Base-by-base conservation (phyloP, 2,888 invertebrate species). In the Crioceris asparagi region DNA sequence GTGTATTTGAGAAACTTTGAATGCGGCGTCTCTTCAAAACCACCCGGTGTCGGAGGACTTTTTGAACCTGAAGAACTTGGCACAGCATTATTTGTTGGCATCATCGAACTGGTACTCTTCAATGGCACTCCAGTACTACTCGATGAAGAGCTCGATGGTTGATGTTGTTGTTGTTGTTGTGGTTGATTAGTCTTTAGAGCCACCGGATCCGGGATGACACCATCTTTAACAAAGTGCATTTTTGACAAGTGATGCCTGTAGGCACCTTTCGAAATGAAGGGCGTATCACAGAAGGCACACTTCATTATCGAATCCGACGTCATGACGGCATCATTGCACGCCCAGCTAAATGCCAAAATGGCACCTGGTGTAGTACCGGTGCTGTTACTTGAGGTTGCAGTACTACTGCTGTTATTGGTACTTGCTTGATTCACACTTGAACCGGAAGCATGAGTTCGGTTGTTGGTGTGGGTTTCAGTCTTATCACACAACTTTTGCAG, bases 1-100 rank as follows among this genome's bases (percentile, higher is more conserved):
- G 93, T 93, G 71, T 96, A 96, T 72, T 94, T 94, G 54, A 93
- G 81, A 74, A 94, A 94, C 73, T 94, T 96, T 55, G 94, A 91
- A 69, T 92, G 91, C 33, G 91, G 88, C 62, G 87, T 90, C 67
- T 92, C 92, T 58, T 90, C 90, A 60, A 80, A 83, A 19, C 65
- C 55, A 52, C 75, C 65, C 63, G 61, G 62, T 51, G 59, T 67
- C 35, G 61, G 60, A 17, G 62, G 63, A 51, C 65, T 66, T 44
- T 64, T 53, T 8, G 54, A 47, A 12, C 52, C 55, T 29, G 54
- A 50, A 10, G 56, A 50, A 26, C 50, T 47, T 17, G 51, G 52
- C 26, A 54, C 47, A 21, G 53, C 46, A n/a, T n/a, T n/a, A n/a
- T n/a, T n/a, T n/a, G n/a, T n/a, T n/a, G n/a, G n/a, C n/a, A n/a